phyloP scores from a whole-genome alignment of 1,140 invertebrate species.

The Ptiloglossa arizonensis region DNA sequence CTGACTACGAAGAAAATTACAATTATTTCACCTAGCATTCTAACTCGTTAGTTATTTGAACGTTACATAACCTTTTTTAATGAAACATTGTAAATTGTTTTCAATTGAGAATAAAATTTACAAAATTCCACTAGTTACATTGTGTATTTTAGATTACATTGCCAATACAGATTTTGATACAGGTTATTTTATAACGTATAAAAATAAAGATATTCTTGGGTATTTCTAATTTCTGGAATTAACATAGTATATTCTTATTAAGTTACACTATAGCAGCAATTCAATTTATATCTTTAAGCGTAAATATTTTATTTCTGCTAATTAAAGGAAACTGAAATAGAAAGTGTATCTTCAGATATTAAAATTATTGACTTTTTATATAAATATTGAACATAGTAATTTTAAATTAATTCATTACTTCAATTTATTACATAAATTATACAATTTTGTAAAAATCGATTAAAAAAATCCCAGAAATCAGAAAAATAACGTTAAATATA shows the following conservation, averaged over 20 bases:
- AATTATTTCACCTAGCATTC: slow-evolving; percentile 5
- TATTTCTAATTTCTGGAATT: slow-evolving; percentile 22
- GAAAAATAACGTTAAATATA: slow-evolving; percentile 24
- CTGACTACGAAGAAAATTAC: slow-evolving; percentile 27
- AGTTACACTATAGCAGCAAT: background rate
- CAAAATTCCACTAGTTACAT: slow-evolving; percentile 4
- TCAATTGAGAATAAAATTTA: slow-evolving; percentile 4
- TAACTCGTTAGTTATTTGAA: background rate
- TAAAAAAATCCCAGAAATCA: slow-evolving; percentile 36
- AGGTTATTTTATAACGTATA: slow-evolving; percentile 29
- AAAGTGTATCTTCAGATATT: background rate
- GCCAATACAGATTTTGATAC: slow-evolving; percentile 21
- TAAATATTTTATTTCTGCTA: background rate
- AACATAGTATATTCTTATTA: background rate
- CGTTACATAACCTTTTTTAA: background rate
- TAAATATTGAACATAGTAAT: background rate
- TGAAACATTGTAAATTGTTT: background rate
- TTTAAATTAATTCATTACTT: background rate
- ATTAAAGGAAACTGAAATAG: background rate
- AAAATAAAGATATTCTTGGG: slow-evolving; percentile 29
- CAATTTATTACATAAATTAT: background rate
- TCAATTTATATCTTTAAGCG: background rate
- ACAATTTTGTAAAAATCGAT: background rate
- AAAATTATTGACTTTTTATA: background rate
- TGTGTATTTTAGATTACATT: background rate